phyloP scores from a whole-genome alignment of 2,888 invertebrate genomes.

The Caradrina clavipalpis region DNA sequence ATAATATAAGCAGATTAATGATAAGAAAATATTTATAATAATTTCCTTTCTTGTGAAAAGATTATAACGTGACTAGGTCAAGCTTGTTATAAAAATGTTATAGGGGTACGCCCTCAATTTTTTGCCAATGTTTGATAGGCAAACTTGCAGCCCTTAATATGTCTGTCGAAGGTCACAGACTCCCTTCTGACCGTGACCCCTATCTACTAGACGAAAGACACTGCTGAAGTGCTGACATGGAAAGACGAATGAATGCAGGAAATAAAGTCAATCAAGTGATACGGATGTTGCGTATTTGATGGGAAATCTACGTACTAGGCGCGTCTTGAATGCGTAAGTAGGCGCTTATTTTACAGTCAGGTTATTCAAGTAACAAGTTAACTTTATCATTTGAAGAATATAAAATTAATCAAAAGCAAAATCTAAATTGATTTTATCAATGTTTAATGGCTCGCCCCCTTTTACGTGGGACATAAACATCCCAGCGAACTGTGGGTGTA shows the following conservation, averaged over 20 bases:
- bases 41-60: neutral
- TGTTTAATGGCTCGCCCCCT: no score
- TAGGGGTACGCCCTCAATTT: slow-evolving; percentile 15
- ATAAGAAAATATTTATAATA: no score
- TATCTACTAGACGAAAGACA: slow-evolving; percentile 4
- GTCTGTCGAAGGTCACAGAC: slow-evolving; percentile 25
- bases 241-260: slow-evolving; percentile 27
- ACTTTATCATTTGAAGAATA: neutral
- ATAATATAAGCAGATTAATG: no score
- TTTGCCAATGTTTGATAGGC: slow-evolving; percentile 19
- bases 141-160: slow-evolving; percentile 28
- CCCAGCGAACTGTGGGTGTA: no score
- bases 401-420: neutral
- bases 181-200: slow-evolving; percentile 42
- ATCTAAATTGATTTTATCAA: neutral
- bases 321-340: slow-evolving; percentile 14
- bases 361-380: neutral
- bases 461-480: no score
- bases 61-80: neutral
- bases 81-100: slow-evolving; percentile 10
- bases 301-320: slow-evolving; percentile 14
- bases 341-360: neutral
- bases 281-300: slow-evolving; percentile 27
- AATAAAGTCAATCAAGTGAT: slow-evolving; percentile 30
- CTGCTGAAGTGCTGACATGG: neutral